A percentile compares a stretch with the other conserved stretches of the same genome.
Evolutionary conservation across 2,113 vertebrate genomes (phyloP).

Genomic region (Triplophysa tibetana): DNA sequence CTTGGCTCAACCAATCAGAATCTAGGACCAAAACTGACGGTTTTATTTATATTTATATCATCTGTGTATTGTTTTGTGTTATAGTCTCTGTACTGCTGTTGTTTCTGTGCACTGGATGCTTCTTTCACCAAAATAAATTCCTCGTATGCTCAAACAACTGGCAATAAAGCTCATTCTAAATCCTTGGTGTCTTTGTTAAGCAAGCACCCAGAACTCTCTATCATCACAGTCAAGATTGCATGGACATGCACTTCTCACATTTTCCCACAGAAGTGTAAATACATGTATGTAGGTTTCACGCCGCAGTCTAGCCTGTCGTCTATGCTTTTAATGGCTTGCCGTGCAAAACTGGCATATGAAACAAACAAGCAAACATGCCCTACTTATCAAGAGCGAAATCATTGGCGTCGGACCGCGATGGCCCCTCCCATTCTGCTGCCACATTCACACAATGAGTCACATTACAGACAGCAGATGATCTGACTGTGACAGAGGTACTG

Average conservation of each 20-base stretch:
- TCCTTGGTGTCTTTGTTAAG: too few relatives aligned
- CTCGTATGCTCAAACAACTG: too few relatives aligned
- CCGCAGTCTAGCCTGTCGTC: neutral
- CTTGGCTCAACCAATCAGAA: too few relatives aligned
- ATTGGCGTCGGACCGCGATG: neutral
- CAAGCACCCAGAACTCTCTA: too few relatives aligned
- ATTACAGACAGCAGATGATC: slow-evolving; percentile 21
- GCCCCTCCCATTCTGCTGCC: neutral
- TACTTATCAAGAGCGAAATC: slow-evolving; percentile 22
- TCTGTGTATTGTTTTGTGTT: too few relatives aligned
- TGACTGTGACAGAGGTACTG: slow-evolving; percentile 7
- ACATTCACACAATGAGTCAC: slow-evolving; percentile 5
- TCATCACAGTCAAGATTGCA: neutral
- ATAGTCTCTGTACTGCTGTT: too few relatives aligned
- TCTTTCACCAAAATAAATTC: too few relatives aligned
- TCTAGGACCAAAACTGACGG: too few relatives aligned
- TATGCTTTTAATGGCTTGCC: neutral
- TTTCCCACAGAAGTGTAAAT: neutral
- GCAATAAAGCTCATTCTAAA: too few relatives aligned
- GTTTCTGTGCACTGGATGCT: too few relatives aligned
- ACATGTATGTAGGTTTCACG: neutral
- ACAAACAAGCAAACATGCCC: slow-evolving; percentile 12
- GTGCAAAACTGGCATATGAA: neutral
- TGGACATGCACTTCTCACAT: neutral
- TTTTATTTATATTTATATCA: too few relatives aligned